phyloP scores from a whole-genome alignment of 2,797 vertebrate genomes.

The Scyliorhinus canicula region DNA sequence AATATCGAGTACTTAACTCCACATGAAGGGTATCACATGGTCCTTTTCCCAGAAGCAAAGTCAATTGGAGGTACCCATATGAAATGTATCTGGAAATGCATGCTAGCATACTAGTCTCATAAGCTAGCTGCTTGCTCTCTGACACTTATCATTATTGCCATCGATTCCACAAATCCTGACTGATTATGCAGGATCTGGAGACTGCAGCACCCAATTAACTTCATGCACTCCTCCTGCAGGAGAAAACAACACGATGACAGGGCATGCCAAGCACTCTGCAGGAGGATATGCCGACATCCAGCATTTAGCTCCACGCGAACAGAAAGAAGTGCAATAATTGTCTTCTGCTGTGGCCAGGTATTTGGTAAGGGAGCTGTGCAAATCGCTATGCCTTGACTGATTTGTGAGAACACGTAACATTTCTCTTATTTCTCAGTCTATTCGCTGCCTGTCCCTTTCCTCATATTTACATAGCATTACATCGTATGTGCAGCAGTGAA shows the following conservation, averaged over 20 bases:
- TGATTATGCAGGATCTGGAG: neutral
- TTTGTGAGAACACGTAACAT: neutral
- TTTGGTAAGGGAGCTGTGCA: neutral
- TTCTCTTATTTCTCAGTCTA: neutral
- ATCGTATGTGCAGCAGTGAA: neutral
- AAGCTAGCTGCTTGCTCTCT: neutral
- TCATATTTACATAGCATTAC: neutral
- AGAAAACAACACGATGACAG: neutral
- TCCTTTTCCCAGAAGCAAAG: constrained; percentile 4
- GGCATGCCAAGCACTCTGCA: neutral
- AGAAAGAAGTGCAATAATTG: neutral
- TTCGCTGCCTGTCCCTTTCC: neutral
- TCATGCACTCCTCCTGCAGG: neutral
- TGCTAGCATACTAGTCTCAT: neutral
- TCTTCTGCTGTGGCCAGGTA: neutral
- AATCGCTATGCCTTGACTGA: neutral
- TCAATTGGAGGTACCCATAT: neutral
- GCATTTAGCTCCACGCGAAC: neutral
- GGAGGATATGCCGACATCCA: neutral
- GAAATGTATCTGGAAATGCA: neutral
- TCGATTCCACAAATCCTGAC: neutral
- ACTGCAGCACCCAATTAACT: constrained; percentile 16
- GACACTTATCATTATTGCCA: constrained; percentile 1
- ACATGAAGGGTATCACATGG: neutral
- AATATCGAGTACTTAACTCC: neutral